phyloP scores from a whole-genome alignment of 2,888 invertebrate genomes.

The Tineola bisselliella region DNA sequence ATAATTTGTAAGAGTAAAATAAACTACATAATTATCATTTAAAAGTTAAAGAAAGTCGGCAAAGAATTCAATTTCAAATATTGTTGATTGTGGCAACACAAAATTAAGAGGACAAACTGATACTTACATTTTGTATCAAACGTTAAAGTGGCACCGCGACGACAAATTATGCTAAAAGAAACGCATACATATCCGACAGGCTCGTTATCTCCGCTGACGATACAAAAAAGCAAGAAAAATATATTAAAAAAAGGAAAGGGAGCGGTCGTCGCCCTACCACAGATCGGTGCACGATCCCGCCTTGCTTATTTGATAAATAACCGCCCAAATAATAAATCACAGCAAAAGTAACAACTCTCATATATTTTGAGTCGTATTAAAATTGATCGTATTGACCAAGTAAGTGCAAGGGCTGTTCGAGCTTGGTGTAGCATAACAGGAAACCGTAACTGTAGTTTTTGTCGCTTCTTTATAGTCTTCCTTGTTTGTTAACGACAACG shows the following conservation, averaged over 20 bases:
- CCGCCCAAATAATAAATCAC: conserved; percentile 43
- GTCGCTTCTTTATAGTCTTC: conserved; percentile 38
- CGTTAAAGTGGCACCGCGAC: conserved; percentile 27
- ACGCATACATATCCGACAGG: conserved; percentile 27
- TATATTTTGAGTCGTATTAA: conserved; percentile 21
- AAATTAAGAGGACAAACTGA: conserved; percentile 23
- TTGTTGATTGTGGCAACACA: not conserved
- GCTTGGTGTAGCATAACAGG: conserved; percentile 28
- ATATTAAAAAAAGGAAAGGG: conserved; percentile 29
- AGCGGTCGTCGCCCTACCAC: conserved; percentile 24
- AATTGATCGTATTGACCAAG: conserved; percentile 27
- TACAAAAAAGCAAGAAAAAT: conserved; percentile 40
- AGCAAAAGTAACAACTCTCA: conserved; percentile 19
- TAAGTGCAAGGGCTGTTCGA: conserved; percentile 25
- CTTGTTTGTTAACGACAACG: conserved; percentile 29
- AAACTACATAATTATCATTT: too few relatives aligned
- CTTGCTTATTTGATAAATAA: conserved; percentile 49
- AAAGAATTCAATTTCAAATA: too few relatives aligned
- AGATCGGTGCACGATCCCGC: conserved; percentile 19
- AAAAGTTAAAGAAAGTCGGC: too few relatives aligned
- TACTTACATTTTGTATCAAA: conserved; percentile 21
- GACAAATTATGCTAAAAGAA: conserved; percentile 38
- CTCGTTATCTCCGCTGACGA: conserved; percentile 46
- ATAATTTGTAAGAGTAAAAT: too few relatives aligned
- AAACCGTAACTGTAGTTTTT: conserved; percentile 39